These are phyloP conservation scores for Poecilia picta DNA, from an alignment of 2,797 vertebrate species.

Conservation along the genomic window DNA sequence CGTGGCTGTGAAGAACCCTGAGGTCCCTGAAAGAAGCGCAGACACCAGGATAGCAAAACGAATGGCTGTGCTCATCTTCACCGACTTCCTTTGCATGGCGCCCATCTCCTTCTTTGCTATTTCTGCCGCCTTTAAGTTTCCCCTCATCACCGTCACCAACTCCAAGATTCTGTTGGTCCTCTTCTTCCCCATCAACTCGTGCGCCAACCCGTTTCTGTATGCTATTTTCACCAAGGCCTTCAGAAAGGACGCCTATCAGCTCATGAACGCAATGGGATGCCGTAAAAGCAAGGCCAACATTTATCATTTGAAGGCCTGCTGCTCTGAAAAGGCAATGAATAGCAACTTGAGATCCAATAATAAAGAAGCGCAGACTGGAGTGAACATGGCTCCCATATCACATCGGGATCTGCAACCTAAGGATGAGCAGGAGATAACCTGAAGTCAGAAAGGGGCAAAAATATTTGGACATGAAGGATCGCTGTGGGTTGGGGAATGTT, in stretches of 20 bases:
- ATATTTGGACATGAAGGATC: neutral
- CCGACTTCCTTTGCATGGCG: conserved; percentile 91
- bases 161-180: conserved; percentile 91
- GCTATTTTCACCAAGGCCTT: conserved; percentile 91
- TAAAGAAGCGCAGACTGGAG: conserved; percentile 52
- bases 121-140: conserved; percentile 90
- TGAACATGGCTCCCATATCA: conserved; percentile 61
- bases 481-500: neutral
- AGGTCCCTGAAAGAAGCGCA: conserved; percentile 82
- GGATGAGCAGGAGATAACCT: conserved; percentile 36
- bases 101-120: conserved; percentile 93
- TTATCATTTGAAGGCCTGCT: conserved; percentile 81
- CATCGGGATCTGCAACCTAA: conserved; percentile 34
- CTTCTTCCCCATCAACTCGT: conserved; percentile 92
- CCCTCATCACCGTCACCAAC: conserved; percentile 91
- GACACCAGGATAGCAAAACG: conserved; percentile 89
- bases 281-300: conserved; percentile 81
- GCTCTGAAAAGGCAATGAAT: conserved; percentile 71
- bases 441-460: neutral
- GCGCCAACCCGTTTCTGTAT: conserved; percentile 90
- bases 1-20: conserved; percentile 84
- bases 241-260: conserved; percentile 84
- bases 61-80: conserved; percentile 92
- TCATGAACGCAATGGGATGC: conserved; percentile 85
- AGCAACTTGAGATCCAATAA: conserved; percentile 59